Base-by-base conservation (phyloP, 2,888 invertebrate species). In the Erebia aethiops region DNA sequence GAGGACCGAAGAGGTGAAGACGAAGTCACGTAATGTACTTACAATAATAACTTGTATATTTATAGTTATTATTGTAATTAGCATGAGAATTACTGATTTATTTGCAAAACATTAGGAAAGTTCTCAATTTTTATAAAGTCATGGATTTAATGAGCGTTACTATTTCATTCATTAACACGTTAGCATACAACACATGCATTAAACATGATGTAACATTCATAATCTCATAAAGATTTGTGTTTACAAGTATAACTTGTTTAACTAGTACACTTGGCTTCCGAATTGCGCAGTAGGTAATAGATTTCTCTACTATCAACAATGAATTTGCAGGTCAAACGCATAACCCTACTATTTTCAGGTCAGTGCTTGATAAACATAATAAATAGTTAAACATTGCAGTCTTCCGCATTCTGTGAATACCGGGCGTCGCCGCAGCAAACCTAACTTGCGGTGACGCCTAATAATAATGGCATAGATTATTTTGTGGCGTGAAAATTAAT, bases 321-420 rank as follows among this genome's bases (percentile, higher is more conserved):
- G 70, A 71, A 65, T 67, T 70, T 69, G 72, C 72, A 51, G 75
- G 75, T 74, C 75, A 75, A 72, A 73, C 66, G 66, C 72, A 69
- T 75, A 74, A 75, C 70, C 72, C 72, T 71, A 67, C 75, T 74
- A 64, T 70, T 69, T 75, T 70, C 46, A 70, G 75, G 75, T 74
- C 68, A 71, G 62, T 67, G 71, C 60, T 71, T 72, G 67, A 74
- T 72, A 71, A 73, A 71, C 67, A 72, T n/a, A 16, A 71, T 76
- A 74, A 75, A 75, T 75, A 73, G 72, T 77, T 74, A 75, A 79
- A 76, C 77, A 77, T 76, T 77, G 77, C 75, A 72, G 77, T 76
- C 85, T 88, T 89, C 89, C 89, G 89, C 89, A 87, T 89, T 82
- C 85, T 85, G 80, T 73, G 79, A 84, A 84, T 86, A 83, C 76